Evolutionary conservation across 2,888 invertebrate species (phyloP), one percentile per base, ranked within the genome.

Genomic region (Poecilus cupreus): DNA sequence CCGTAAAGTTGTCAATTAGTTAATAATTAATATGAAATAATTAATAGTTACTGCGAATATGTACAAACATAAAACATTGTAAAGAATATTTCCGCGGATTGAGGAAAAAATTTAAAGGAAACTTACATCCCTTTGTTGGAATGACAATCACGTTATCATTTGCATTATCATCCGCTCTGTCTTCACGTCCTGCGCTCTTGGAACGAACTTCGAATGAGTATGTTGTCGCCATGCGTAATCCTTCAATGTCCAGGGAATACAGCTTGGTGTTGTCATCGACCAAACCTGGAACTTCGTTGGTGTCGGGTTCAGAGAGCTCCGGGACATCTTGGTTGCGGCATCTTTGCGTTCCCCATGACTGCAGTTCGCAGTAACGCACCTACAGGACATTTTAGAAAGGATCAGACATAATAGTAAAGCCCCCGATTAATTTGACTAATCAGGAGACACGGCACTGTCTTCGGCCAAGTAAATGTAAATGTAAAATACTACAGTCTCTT

Each of bases 81-180:
- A 32, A 32, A 32, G 32, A 32, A 51, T 49, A 37, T 32, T 24
- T 32, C 51, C 51, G 49, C 24, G 11, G 6, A 46, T 24, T 70
- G 18, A 32, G 32, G 32, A 32, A 32, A 22, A 60, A 24, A 11
- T 3, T 60, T 22, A 46, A 22, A 43, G 49, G 72, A 46, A 49
- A 91, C 95, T 93, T 91, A 96, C 96, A 96, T 91, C 95, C 95
- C 92, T 95, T 96, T 8, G 96, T 96, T 26, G 95, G 94, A 82
- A 96, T 93, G 32, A 95, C 91, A 82, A 95, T 93, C 85, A 93
- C 93, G 85, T 93, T 93, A 60, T 93, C 91, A 60, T 91, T 91
- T 78, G 90, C 91, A 82, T 91, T 90, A n/a, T 91, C 90, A 82
- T 90, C 89, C 18, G 89, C 87, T 77, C 91, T 83, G 82, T 88